phyloP scores from a whole-genome alignment of 2,797 vertebrate species.

The Mus spretus region DNA sequence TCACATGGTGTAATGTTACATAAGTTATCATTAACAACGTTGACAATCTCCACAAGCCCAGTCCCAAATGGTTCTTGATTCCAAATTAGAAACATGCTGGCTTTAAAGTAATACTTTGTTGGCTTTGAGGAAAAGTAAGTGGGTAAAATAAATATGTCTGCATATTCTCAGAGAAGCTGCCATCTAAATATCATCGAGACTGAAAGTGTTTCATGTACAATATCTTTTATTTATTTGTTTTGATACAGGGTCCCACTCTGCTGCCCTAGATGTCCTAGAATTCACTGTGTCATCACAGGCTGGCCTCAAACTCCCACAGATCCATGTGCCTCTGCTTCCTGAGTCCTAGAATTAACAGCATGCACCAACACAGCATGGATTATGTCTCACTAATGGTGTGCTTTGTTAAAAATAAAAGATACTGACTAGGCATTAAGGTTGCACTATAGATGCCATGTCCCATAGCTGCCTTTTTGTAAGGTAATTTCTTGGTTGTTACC shows the following conservation, averaged over 20 bases:
- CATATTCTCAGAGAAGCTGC: neutral
- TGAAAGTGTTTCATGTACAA: neutral
- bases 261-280: neutral
- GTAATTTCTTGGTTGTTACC: conserved; percentile 67
- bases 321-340: neutral
- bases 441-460: neutral
- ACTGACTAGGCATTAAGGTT: neutral
- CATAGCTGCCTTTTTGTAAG: neutral
- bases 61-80: neutral
- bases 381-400: neutral
- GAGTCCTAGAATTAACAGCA: neutral
- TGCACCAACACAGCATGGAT: neutral
- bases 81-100: neutral
- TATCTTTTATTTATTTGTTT: neutral
- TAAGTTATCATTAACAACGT: conserved; percentile 1
- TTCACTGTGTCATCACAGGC: neutral
- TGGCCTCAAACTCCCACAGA: neutral
- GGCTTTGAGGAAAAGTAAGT: neutral
- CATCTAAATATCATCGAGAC: neutral
- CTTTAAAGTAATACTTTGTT: conserved; percentile 27
- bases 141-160: neutral
- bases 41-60: neutral
- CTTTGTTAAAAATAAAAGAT: neutral
- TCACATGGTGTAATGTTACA: neutral
- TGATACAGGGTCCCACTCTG: neutral